These are phyloP conservation scores for Aleadryas rufinucha DNA, from an alignment of 2,113 vertebrate genomes.

Conservation along the genomic window DNA sequence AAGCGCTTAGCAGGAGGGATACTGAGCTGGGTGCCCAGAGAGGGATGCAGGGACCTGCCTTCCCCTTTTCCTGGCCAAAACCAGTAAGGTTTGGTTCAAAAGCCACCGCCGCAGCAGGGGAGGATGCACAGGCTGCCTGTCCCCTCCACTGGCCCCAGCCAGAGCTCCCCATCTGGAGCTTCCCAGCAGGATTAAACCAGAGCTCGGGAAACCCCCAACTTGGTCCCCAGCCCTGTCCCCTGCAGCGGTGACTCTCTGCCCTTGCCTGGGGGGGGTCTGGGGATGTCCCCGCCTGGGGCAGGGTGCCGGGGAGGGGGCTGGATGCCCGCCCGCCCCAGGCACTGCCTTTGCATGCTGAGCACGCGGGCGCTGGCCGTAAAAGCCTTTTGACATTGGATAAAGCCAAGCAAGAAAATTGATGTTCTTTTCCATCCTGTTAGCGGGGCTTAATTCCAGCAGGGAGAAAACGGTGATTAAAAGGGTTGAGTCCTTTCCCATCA, in stretches of 20 bases:
- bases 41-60: neutral
- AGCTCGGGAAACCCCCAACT: neutral
- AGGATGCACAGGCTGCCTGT: neutral
- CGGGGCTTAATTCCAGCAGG: conserved; percentile 50
- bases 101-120: neutral
- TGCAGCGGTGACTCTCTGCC: neutral
- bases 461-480: conserved; percentile 69
- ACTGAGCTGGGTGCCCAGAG: neutral
- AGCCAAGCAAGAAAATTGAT: conserved; percentile 70
- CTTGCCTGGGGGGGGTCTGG: neutral
- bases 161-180: neutral
- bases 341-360: conserved; percentile 45
- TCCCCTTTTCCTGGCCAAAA: neutral
- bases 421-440: conserved; percentile 71
- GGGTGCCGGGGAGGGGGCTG: neutral
- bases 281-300: neutral
- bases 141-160: neutral
- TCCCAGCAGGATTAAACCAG: conserved; percentile 19
- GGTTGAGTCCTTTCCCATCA: neutral
- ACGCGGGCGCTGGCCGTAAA: conserved; percentile 33
- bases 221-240: neutral
- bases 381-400: conserved; percentile 71
- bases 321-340: neutral
- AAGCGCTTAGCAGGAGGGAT: accelerated
- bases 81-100: neutral